A percentile compares a stretch with the other conserved stretches of the same genome.
Evolutionary conservation across 2,888 invertebrate species (phyloP).

Genomic region (Torymus aiolomorphi): DNA sequence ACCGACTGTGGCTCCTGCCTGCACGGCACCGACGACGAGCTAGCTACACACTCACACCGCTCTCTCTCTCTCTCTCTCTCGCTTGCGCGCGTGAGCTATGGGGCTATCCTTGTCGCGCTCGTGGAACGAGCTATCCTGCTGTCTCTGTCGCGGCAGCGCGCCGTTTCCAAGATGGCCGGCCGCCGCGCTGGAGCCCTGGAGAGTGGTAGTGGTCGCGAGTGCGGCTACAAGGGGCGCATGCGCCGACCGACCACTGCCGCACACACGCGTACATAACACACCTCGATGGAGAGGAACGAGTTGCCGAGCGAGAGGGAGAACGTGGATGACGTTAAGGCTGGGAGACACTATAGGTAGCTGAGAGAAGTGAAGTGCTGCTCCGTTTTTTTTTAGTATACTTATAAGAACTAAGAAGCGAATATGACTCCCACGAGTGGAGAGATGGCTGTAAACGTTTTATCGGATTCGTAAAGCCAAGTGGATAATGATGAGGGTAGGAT

Average conservation of each 20-base stretch:
- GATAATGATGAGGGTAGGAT: no score
- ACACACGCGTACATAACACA: background rate
- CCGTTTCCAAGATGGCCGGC: slow-evolving; percentile 44
- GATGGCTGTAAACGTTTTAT: no score
- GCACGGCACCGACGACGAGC: background rate
- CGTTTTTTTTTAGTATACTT: no score
- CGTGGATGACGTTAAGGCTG: background rate
- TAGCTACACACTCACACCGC: slow-evolving; percentile 5
- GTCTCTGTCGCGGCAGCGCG: slow-evolving; percentile 1
- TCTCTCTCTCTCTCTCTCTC: slow-evolving; percentile 28
- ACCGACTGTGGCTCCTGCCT: slow-evolving; percentile 32
- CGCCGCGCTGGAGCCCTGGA: slow-evolving; percentile 3
- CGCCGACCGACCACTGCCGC: background rate
- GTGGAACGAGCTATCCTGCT: no score
- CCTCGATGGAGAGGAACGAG: background rate
- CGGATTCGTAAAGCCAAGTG: no score
- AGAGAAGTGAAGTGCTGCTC: background rate
- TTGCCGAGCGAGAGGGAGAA: background rate
- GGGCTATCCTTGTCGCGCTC: no score
- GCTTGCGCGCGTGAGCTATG: no score
- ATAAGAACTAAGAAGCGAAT: no score
- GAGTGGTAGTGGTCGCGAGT: background rate
- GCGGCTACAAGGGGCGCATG: slow-evolving; percentile 6
- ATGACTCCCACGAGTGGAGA: no score
- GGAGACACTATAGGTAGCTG: slow-evolving; percentile 15